Base-by-base conservation (phyloP, 92 coral and sea anemone species). In the Montipora capitata region DNA sequence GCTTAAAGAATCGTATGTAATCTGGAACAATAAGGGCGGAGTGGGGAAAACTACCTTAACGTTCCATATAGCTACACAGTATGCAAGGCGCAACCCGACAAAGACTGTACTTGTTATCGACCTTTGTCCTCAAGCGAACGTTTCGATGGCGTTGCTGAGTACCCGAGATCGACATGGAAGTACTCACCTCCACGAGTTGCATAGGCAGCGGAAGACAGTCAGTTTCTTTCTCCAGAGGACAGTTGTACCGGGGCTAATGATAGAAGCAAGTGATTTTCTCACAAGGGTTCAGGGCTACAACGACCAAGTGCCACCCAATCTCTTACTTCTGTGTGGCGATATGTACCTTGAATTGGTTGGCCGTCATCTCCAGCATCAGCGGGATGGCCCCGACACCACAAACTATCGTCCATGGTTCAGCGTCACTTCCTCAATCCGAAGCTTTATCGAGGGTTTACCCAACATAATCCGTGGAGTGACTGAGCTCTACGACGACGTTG, bases 1-100 rank as follows among this genome's bases (percentile, higher is more conserved):
- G 1, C 76, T 80, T 5, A 45, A 66, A 49, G 85, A 80, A 39
- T 80, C 85, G 8, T 80, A 66, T 16, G 85, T 80, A 10, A 66
- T 83, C 52, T 82, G 76, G 77, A 82, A 82, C 70, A 82, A 82
- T 40, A 82, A 82, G 17, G 87, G 88, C 0, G 88, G 88, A 71
- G 88, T 83, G 40, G 88, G 88, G 38, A 83, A 83, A 41, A 72
- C 72, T 43, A 83, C 88, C 40, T 80, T 83, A 4, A 62, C 79
- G 4, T 72, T 71, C 10, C 88, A 83, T 40, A 58, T 83, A 17
- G 88, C 80, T 59, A 52, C 79, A 8, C 38, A n/a, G 72, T 83
- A 56, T 40, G 80, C 88, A 3, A 16, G 9, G 48, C 85, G 76
- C 12, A 43, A 80, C 27, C 76, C 76, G 0, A 4, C 3, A 3